phyloP scores from a whole-genome alignment of 2,888 invertebrate genomes.

The Sinhomidia bicolor region DNA sequence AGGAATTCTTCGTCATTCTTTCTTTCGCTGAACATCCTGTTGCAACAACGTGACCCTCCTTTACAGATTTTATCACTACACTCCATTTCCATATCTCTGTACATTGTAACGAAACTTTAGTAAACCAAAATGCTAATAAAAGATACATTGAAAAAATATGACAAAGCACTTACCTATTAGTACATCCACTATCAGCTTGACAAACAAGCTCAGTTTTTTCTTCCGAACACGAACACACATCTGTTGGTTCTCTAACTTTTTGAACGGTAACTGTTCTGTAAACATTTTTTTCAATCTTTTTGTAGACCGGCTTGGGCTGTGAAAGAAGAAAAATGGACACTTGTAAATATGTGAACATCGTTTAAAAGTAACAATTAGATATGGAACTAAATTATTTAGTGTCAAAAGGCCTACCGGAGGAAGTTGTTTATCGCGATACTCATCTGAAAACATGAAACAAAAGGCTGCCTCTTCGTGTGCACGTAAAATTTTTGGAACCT shows the following conservation, averaged over 20 bases:
- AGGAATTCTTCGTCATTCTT: conserved; percentile 65
- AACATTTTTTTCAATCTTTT: conserved; percentile 76
- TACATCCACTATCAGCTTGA: conserved; percentile 69
- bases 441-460: conserved; percentile 64
- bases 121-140: not conserved
- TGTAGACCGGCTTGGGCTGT: conserved; percentile 77
- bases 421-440: conserved; percentile 63
- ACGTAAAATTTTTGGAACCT: conserved; percentile 62
- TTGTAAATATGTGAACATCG: no score
- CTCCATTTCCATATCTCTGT: conserved; percentile 76
- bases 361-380: no score
- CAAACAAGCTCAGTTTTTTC: conserved; percentile 58
- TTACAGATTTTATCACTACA: conserved; percentile 76
- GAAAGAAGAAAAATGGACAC: no score
- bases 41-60: conserved; percentile 69
- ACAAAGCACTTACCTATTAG: conserved; percentile 68
- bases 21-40: conserved; percentile 75
- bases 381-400: no score
- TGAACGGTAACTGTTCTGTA: conserved; percentile 61
- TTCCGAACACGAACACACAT: conserved; percentile 68
- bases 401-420: not conserved
- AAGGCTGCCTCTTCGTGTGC: conserved; percentile 77
- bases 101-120: not conserved
- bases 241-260: conserved; percentile 54
- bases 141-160: not conserved